Percentiles rank a stretch among this genome's conserved stretches.
phyloP scores from a whole-genome alignment of 1,140 invertebrate genomes.

The Heliconius congener region DNA sequence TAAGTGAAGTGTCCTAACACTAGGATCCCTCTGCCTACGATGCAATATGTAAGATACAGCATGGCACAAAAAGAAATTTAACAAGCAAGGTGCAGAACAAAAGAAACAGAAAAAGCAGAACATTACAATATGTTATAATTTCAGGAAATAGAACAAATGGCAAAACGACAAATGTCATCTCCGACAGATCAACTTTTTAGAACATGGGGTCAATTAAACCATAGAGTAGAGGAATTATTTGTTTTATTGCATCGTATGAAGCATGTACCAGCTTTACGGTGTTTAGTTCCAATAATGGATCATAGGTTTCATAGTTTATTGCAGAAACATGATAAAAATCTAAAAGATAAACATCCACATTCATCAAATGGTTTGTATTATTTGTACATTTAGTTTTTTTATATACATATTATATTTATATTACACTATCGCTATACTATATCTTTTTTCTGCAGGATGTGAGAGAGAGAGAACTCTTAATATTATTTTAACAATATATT shows the following conservation, averaged over 20 bases:
- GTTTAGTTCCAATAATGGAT: conserved; percentile 80
- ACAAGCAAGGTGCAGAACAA: too few species aligned
- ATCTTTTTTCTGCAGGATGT: too few species aligned
- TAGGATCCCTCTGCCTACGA: too few species aligned
- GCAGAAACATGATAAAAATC: conserved; percentile 54
- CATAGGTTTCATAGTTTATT: conserved; percentile 56
- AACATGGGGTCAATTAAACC: conserved; percentile 90
- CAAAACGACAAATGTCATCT: conserved; percentile 82
- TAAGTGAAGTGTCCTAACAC: too few species aligned
- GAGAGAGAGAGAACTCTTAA: too few species aligned
- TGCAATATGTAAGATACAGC: too few species aligned
- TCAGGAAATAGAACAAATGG: conserved; percentile 76
- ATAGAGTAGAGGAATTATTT: conserved; percentile 90
- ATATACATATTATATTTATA: too few species aligned
- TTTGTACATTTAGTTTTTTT: not conserved
- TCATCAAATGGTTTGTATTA: conserved; percentile 40
- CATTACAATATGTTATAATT: not conserved
- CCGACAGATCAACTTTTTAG: conserved; percentile 89
- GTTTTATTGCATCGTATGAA: conserved; percentile 86
- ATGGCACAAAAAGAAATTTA: too few species aligned
- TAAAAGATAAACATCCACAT: conserved; percentile 44
- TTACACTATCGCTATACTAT: too few species aligned
- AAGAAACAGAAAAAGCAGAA: too few species aligned
- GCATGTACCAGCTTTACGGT: conserved; percentile 87
- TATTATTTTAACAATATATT: too few species aligned